Conservation (phyloP, 2,797 vertebrate genomes). For the Lerista edwardsae region DNA sequence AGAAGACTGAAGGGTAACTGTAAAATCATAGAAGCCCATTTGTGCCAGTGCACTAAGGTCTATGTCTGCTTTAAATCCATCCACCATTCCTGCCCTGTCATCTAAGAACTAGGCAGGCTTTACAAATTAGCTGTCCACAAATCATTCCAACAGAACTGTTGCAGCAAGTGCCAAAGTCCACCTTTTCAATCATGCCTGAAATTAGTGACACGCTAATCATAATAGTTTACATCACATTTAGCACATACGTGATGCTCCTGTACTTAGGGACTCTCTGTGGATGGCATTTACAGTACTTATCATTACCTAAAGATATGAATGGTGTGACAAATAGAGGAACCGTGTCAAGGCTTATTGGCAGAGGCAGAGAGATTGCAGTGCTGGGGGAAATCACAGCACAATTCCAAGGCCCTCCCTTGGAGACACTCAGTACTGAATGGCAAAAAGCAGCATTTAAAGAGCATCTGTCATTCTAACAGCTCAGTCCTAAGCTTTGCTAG, state of each 20-base stretch:
- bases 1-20: conserved; percentile 40
- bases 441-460: too few relatives aligned
- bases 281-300: neutral
- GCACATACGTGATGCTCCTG: neutral
- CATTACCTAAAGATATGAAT: neutral
- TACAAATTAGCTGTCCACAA: conserved; percentile 12
- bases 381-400: neutral
- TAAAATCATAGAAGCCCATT: conserved; percentile 20
- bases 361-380: neutral
- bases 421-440: neutral
- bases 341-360: neutral
- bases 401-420: neutral
- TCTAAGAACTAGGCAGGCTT: conserved; percentile 23
- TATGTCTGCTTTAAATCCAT: conserved; percentile 26
- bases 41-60: neutral
- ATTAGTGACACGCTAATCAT: neutral
- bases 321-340: neutral
- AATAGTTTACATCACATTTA: neutral
- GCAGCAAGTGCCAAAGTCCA: neutral
- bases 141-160: neutral
- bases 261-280: neutral
- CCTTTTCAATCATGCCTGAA: neutral
- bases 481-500: too few relatives aligned
- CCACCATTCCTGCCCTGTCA: conserved; percentile 30
- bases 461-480: too few relatives aligned